Conservation (phyloP, 1,140 invertebrate genomes). For the Leucophenga varia region DNA sequence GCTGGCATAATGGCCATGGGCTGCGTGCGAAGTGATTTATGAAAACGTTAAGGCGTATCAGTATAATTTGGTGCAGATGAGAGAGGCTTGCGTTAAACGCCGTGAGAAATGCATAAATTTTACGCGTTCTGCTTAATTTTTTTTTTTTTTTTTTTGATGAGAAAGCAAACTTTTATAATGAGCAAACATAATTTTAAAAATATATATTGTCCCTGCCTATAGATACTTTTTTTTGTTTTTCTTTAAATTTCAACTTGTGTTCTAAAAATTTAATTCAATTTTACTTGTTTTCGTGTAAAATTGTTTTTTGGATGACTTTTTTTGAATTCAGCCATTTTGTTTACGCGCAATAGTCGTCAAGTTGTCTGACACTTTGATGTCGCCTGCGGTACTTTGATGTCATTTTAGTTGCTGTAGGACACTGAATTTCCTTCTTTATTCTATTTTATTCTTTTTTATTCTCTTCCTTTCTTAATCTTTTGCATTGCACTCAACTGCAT, state of each 20-base stretch:
- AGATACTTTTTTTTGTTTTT: conserved; percentile 19
- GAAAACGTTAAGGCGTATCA: too few relatives aligned
- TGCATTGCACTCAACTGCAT: too few relatives aligned
- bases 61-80: too few relatives aligned
- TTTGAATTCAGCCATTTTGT: not conserved
- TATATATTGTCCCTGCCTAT: conserved; percentile 41
- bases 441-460: too few relatives aligned
- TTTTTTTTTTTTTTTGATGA: conserved; percentile 2
- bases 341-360: conserved; percentile 5
- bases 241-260: not conserved
- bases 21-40: too few relatives aligned
- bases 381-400: too few relatives aligned
- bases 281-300: not conserved
- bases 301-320: not conserved
- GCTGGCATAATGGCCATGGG: not conserved
- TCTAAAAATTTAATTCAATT: not conserved
- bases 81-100: too few relatives aligned
- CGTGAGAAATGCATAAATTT: too few relatives aligned
- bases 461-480: too few relatives aligned
- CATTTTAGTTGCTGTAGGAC: not conserved
- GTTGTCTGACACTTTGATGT: too few relatives aligned
- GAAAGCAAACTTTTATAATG: conserved; percentile 16
- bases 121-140: too few relatives aligned
- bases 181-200: conserved; percentile 32
- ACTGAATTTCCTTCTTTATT: too few relatives aligned